phyloP scores from a whole-genome alignment of 2,888 invertebrate genomes.

The Temnothorax rugatulus region DNA sequence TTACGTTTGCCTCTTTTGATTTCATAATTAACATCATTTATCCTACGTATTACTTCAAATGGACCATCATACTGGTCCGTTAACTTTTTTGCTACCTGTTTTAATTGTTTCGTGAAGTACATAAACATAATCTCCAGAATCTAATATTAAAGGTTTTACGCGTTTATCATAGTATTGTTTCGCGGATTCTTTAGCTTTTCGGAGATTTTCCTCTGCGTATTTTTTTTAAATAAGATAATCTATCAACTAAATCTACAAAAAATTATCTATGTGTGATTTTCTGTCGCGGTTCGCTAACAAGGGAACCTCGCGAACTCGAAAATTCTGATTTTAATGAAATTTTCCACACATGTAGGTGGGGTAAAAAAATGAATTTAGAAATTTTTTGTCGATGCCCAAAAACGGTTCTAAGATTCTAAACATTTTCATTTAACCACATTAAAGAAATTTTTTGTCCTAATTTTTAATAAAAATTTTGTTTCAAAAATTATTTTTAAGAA shows the following conservation, averaged over 20 bases:
- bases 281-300: not conserved
- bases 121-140: not conserved
- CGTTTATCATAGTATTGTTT: not conserved
- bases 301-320: no score
- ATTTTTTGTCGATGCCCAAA: no score
- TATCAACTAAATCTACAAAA: not conserved
- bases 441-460: no score
- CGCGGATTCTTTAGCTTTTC: not conserved
- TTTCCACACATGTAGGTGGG: no score
- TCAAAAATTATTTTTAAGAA: no score
- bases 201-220: not conserved
- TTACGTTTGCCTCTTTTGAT: not conserved
- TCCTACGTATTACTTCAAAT: not conserved
- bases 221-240: not conserved
- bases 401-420: no score
- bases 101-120: not conserved
- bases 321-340: no score
- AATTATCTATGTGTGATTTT: not conserved
- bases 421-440: no score
- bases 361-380: no score
- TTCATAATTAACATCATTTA: not conserved
- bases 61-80: not conserved
- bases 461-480: no score
- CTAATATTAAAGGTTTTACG: not conserved
- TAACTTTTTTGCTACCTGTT: not conserved